A percentile compares a stretch with the other conserved stretches of the same genome.
These are phyloP conservation scores for Progne subis DNA, from an alignment of 2,113 vertebrate genomes.

Conservation along the genomic window DNA sequence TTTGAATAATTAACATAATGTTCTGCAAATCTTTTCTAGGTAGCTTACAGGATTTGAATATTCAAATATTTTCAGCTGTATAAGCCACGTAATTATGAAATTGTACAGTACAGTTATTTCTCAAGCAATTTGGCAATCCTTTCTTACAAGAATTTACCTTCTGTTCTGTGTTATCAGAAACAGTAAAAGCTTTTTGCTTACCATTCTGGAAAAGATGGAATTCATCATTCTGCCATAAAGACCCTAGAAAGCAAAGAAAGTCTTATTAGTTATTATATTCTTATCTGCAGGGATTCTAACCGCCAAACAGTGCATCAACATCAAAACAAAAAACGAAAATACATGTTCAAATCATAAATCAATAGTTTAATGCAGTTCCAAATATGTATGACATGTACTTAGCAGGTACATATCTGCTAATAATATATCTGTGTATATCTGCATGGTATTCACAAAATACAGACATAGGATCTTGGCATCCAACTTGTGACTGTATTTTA, in stretches of 20 bases:
- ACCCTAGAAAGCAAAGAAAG: slow-evolving; percentile 77
- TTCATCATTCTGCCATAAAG: slow-evolving; percentile 75
- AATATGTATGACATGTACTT: background rate
- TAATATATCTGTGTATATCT: background rate
- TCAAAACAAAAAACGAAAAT: slow-evolving; percentile 64
- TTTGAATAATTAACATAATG: slow-evolving; percentile 23
- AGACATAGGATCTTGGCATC: background rate
- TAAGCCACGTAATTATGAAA: slow-evolving; percentile 68
- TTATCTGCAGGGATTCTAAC: slow-evolving; percentile 67
- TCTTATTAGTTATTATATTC: slow-evolving; percentile 75
- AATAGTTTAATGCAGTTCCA: slow-evolving; percentile 39
- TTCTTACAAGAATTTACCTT: slow-evolving; percentile 54
- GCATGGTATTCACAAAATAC: background rate
- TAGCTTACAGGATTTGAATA: slow-evolving; percentile 66
- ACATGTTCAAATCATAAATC: slow-evolving; percentile 55
- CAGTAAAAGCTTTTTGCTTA: slow-evolving; percentile 75
- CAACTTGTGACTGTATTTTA: background rate
- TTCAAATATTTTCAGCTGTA: slow-evolving; percentile 61
- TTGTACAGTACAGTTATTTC: slow-evolving; percentile 58
- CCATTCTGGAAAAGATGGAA: slow-evolving; percentile 75
- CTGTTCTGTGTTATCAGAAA: slow-evolving; percentile 63
- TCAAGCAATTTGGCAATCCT: slow-evolving; percentile 52
- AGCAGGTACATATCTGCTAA: background rate
- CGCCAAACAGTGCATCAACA: slow-evolving; percentile 66
- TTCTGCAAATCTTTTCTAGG: slow-evolving; percentile 52